A percentile compares a stretch with the other conserved stretches of the same genome.
Evolutionary conservation across 2,797 vertebrate species (phyloP).

Genomic region (Streptopelia turtur): DNA sequence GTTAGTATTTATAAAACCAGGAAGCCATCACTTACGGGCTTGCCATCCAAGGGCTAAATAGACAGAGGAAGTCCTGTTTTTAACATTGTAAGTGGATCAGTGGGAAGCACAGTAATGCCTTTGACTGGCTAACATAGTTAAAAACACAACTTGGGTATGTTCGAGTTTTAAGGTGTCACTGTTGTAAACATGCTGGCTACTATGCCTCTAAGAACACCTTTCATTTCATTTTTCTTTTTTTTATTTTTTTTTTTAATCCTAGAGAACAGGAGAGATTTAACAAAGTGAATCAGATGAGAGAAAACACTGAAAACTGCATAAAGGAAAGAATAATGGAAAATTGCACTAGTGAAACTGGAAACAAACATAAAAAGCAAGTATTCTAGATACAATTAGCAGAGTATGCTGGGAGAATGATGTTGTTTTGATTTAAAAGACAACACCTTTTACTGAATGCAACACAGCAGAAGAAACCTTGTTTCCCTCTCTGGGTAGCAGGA

Average conservation of each 20-base stretch:
- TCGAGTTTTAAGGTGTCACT: not conserved
- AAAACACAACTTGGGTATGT: not conserved
- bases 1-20: conserved; percentile 54
- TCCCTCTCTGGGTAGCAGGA: not conserved
- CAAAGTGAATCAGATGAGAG: not conserved
- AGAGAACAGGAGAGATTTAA: not conserved
- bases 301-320: not conserved
- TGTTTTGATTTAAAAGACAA: not conserved
- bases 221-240: not conserved
- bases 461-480: not conserved
- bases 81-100: not conserved
- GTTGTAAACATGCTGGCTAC: not conserved
- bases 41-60: conserved; percentile 8
- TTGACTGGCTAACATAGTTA: not conserved
- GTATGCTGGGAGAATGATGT: not conserved
- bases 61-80: conserved; percentile 24
- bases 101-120: not conserved
- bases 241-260: not conserved
- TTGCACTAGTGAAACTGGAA: not conserved
- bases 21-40: conserved; percentile 39
- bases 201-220: not conserved
- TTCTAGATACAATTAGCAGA: not conserved
- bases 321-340: not conserved
- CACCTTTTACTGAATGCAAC: not conserved
- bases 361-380: not conserved